Evolutionary conservation across 2,888 invertebrate genomes (phyloP), one percentile per base, ranked within the genome.

Genomic region (Tetropium fuscum): DNA sequence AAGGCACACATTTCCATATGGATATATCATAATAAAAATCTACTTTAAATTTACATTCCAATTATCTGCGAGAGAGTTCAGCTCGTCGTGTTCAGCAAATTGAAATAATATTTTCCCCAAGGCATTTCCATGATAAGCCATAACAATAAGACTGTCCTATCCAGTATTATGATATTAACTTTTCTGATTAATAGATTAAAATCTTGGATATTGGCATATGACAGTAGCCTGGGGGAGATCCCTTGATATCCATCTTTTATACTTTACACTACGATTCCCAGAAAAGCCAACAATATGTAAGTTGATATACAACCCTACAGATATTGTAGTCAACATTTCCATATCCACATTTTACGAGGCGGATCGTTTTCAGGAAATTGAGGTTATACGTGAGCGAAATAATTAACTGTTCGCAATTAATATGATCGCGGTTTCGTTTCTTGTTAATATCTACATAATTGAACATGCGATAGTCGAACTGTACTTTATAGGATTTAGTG

Each of bases 151-250:
- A 65, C 64, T 61, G 76, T 75, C 78, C 69, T 62, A 60, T 61
- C 68, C 75, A 75, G 75, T 69, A 78, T 78, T 77, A 77, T 74
- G 78, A 77, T 76, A 78, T 78, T 78, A 77, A 76, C 73, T 76
- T 77, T 76, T 76, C 76, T 77, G 78, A 79, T 78, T 78, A 78
- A 78, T 79, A 77, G 78, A 78, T 79, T 78, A 76, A 68, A 72
- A 77, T 77, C 78, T 74, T 69, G 68, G 71, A 75, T 71, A 78
- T 77, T 74, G 77, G 76, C 77, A 74, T 76, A 74, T 78, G 78
- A 78, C 78, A 75, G 70, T 60, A 58, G 56, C 58, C 45, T 66
- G 53, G 77, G 75, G 75, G 72, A 68, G 68, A 70, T 69, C 54
- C 63, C 47, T 40, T 53, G 64, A 59, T 63, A 63, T 55, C 64